phyloP scores from a whole-genome alignment of 2,888 invertebrate genomes.

The Atrina japonica region DNA sequence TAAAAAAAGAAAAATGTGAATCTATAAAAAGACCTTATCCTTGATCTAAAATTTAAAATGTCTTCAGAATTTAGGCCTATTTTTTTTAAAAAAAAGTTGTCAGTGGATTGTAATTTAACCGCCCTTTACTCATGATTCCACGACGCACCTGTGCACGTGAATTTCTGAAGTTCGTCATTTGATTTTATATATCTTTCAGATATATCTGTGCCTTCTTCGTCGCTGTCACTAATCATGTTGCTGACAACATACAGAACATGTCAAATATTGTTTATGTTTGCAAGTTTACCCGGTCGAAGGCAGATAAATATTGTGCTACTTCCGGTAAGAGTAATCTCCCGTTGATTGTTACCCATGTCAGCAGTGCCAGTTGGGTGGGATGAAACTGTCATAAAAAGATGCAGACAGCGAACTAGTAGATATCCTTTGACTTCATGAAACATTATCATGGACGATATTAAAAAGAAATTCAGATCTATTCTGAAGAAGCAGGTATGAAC shows the following conservation, averaged over 20 bases:
- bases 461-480: conserved; percentile 46
- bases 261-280: conserved; percentile 18
- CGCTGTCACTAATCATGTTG: conserved; percentile 45
- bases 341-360: conserved; percentile 16
- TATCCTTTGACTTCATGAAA: not conserved
- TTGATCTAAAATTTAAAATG: too few relatives aligned
- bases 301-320: conserved; percentile 5
- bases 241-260: conserved; percentile 4
- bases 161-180: conserved; percentile 46
- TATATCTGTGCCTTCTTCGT: conserved; percentile 39
- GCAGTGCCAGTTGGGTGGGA: not conserved
- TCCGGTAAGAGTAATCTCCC: conserved; percentile 25
- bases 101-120: too few relatives aligned
- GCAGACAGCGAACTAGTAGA: too few relatives aligned
- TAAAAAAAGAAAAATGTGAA: too few relatives aligned
- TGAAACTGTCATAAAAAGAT: not conserved
- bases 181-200: conserved; percentile 44
- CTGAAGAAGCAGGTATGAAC: conserved; percentile 47
- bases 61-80: too few relatives aligned
- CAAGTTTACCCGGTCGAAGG: conserved; percentile 21
- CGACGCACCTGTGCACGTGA: conserved; percentile 67
- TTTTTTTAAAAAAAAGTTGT: too few relatives aligned
- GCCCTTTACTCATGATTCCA: too few relatives aligned
- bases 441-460: conserved; percentile 34
- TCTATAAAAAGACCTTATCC: too few relatives aligned